Evolutionary conservation across 2,888 invertebrate species (phyloP), one percentile per base, ranked within the genome.

Genomic region (Carcina quercana): DNA sequence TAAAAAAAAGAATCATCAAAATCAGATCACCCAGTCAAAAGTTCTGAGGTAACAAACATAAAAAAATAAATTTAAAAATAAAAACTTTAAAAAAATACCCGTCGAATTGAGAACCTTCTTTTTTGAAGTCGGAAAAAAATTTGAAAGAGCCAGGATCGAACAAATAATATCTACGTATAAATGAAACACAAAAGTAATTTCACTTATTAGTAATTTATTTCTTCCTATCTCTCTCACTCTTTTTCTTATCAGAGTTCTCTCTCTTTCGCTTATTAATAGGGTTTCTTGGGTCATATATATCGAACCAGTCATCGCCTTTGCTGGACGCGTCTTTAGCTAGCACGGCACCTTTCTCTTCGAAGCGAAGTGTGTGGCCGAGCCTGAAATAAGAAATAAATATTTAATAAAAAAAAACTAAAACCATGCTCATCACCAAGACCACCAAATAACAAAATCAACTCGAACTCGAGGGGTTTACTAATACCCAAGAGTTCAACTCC

Each of bases 261-360:
- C 98, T 86, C 62, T 97, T 89, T 29, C 98, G 85, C 78, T 97
- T 95, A 53, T 96, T 98, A 3, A 99, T 72, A 0, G 96, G 94
- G 84, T 98, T 98, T 42, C 98, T 85, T 0, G 99, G 98, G 74
- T 99, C 98, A 57, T 92, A 93, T 15, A 97, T 95, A 62, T 97
- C 97, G 64, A 96, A 99, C 94, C 98, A 96, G 53, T 98, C 98
- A 47, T 95, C 94, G 27, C 91, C 89, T 62, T 95, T 95, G 0
- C 93, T 92, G 32, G 95, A 98, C 0, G 97, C 97, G 75, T 98
- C 97, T 55, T 94, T 95, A 0, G 96, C 96, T 15, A 96, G 62
- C 2, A 93, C 89, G 0, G 89, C 88, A 0, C 80, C 85, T 40
- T 89, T 87, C 5, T 90, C 89, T 40, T 90, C 88, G 50, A 92